Evolutionary conservation across 2,113 vertebrate species (phyloP).

Genomic region (Ophiodon elongatus): DNA sequence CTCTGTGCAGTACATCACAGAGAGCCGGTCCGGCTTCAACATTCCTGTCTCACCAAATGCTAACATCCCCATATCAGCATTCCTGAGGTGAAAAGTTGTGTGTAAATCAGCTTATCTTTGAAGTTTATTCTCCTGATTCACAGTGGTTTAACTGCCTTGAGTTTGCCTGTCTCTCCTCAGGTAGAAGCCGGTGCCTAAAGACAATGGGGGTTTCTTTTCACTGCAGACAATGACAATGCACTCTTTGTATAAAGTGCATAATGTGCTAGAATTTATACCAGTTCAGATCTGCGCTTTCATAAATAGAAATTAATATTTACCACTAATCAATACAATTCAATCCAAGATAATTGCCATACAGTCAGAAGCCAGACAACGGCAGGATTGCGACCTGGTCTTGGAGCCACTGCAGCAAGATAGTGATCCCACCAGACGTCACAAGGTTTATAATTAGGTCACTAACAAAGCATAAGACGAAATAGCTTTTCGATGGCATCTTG

Average conservation of each 20-base stretch:
- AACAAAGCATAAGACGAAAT: not conserved
- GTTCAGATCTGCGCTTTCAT: not conserved
- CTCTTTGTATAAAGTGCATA: not conserved
- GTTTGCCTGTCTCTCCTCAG: slow-evolving; percentile 20
- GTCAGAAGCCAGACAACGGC: not conserved
- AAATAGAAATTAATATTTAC: not conserved
- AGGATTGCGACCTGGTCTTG: not conserved
- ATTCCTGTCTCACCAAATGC: slow-evolving; percentile 43
- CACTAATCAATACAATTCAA: not conserved
- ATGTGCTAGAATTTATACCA: not conserved
- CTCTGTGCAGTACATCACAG: slow-evolving; percentile 42
- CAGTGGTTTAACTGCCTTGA: slow-evolving; percentile 32
- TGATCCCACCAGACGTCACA: slow-evolving; percentile 14
- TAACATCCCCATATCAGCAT: slow-evolving; percentile 59
- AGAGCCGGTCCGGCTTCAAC: slow-evolving; percentile 32
- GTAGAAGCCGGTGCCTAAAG: slow-evolving; percentile 8
- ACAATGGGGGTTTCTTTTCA: not conserved
- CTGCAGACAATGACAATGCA: slow-evolving; percentile 11
- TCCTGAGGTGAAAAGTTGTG: slow-evolving; percentile 55
- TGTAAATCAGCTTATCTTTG: slow-evolving; percentile 71
- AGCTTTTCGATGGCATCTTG: not conserved
- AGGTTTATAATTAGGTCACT: slow-evolving; percentile 5
- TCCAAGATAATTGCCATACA: not conserved
- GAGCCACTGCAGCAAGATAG: not conserved
- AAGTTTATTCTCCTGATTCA: slow-evolving; percentile 64